Conservation (phyloP, 2,797 vertebrate genomes). For the Capromys pilorides region DNA sequence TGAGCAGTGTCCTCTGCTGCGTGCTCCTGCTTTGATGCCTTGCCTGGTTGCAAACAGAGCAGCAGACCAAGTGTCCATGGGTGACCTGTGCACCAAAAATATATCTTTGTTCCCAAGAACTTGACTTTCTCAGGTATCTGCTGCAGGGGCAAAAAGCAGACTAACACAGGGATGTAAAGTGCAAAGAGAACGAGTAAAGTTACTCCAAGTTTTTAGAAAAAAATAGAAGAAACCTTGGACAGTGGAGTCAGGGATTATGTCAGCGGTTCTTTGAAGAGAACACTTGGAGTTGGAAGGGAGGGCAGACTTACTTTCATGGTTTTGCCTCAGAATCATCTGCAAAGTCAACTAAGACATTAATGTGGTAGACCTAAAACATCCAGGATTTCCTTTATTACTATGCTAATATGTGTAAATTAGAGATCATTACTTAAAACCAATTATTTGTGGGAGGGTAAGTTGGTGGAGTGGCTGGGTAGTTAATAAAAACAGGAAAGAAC, state of each 20-base stretch:
- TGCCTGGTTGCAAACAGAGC: background rate
- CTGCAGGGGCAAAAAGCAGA: background rate
- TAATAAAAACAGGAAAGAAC: slow-evolving; percentile 34
- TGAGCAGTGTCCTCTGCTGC: no score
- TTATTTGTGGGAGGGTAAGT: slow-evolving; percentile 51
- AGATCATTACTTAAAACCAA: slow-evolving; percentile 46
- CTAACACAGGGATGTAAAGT: background rate
- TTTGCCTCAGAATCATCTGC: background rate
- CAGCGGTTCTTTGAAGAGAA: slow-evolving; percentile 22
- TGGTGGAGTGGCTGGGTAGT: slow-evolving; percentile 33
- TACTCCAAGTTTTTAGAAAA: slow-evolving; percentile 23
- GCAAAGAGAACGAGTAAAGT: background rate
- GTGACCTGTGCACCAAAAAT: background rate
- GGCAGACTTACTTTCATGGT: background rate
- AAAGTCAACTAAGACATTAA: background rate
- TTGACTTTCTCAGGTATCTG: background rate
- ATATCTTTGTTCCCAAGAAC: background rate
- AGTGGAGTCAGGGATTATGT: background rate
- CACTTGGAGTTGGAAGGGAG: background rate
- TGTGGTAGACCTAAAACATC: background rate
- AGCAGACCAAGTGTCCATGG: background rate
- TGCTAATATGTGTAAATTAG: slow-evolving; percentile 26
- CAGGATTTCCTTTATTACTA: background rate
- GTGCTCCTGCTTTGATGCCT: background rate
- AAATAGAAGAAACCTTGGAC: background rate